phyloP scores from a whole-genome alignment of 2,888 invertebrate species.

The Chymomyza procnemis region DNA sequence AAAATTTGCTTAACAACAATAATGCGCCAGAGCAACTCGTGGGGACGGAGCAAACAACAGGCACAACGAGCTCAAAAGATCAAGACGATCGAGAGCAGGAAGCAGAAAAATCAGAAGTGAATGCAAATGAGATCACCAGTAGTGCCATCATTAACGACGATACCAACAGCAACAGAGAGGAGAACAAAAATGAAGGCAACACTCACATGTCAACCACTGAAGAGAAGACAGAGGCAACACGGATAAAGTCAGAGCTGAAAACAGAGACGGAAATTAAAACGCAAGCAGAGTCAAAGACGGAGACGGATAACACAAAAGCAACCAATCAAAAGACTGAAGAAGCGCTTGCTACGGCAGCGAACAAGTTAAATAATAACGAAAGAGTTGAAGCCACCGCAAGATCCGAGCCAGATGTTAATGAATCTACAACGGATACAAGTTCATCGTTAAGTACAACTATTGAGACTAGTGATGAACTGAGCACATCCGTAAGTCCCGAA shows the following conservation, averaged over 20 bases:
- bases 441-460: slow-evolving; percentile 50
- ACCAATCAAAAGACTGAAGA: slow-evolving; percentile 78
- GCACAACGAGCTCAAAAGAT: slow-evolving; percentile 6
- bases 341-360: slow-evolving; percentile 67
- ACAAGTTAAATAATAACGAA: slow-evolving; percentile 70
- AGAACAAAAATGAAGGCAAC: neutral
- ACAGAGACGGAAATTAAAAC: slow-evolving; percentile 12
- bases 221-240: neutral
- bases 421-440: slow-evolving; percentile 46
- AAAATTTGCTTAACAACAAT: slow-evolving; percentile 74
- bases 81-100: slow-evolving; percentile 3
- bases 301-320: slow-evolving; percentile 43
- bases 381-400: slow-evolving; percentile 32
- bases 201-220: slow-evolving; percentile 10
- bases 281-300: slow-evolving; percentile 14
- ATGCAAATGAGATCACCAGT: slow-evolving; percentile 60
- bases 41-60: slow-evolving; percentile 17
- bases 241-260: slow-evolving; percentile 4
- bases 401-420: neutral
- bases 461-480: slow-evolving; percentile 54
- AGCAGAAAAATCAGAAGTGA: slow-evolving; percentile 46
- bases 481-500: slow-evolving; percentile 54
- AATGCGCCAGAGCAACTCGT: slow-evolving; percentile 27
- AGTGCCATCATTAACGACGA: slow-evolving; percentile 14
- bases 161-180: slow-evolving; percentile 6